Percentiles rank a stretch among this genome's conserved stretches.
Conservation (phyloP, 2,888 invertebrate species). For the Syritta pipiens region DNA sequence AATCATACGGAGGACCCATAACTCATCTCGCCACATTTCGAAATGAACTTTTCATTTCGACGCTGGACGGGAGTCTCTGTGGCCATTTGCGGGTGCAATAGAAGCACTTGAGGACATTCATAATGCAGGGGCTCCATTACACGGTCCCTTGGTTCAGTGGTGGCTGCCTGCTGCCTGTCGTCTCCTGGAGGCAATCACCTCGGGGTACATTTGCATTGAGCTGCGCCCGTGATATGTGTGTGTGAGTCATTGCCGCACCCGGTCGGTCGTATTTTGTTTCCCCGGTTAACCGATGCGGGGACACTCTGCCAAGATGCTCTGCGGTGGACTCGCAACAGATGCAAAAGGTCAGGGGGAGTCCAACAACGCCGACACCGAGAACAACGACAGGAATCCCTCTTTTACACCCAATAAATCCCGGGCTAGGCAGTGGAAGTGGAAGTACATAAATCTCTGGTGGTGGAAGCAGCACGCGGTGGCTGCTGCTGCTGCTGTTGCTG, state of each 20-base stretch:
- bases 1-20: constrained; percentile 68
- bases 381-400: constrained; percentile 57
- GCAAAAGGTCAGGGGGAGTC: constrained; percentile 48
- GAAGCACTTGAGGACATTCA: constrained; percentile 66
- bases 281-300: constrained; percentile 49
- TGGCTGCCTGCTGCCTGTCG: not conserved
- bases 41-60: constrained; percentile 71
- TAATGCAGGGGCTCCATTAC: constrained; percentile 60
- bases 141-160: constrained; percentile 24
- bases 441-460: constrained; percentile 55
- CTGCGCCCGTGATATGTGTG: too few relatives aligned
- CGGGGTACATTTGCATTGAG: constrained; percentile 41
- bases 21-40: constrained; percentile 71
- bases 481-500: constrained; percentile 36
- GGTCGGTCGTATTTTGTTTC: constrained; percentile 44
- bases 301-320: constrained; percentile 59
- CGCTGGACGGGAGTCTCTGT: too few relatives aligned
- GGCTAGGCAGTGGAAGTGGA: constrained; percentile 45
- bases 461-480: constrained; percentile 48
- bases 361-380: not conserved
- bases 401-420: constrained; percentile 60
- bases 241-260: constrained; percentile 1
- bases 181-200: constrained; percentile 56
- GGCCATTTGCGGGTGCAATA: constrained; percentile 67
- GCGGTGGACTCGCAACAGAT: constrained; percentile 61